Evolutionary conservation across 2,797 vertebrate species (phyloP).

Genomic region (Schizothorax lantsangensis): DNA sequence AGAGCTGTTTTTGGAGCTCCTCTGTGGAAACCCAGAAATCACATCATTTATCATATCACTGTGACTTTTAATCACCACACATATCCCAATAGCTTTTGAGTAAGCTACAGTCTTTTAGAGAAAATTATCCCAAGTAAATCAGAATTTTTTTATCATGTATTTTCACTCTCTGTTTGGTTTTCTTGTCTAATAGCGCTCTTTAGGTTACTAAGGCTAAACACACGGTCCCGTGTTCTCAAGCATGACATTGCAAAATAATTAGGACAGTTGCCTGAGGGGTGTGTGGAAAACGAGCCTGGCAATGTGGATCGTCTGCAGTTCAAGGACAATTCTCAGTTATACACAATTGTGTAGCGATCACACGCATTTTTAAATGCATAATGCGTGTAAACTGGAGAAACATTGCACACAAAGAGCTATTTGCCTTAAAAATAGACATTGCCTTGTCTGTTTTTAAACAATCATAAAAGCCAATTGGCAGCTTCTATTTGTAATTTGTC

Average conservation of each 20-base stretch:
- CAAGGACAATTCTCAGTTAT: conserved; percentile 61
- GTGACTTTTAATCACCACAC: conserved; percentile 35
- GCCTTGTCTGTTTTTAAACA: neutral
- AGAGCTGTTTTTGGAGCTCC: conserved; percentile 93
- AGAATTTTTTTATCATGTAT: neutral
- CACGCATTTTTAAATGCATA: conserved; percentile 36
- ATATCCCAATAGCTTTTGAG: conserved; percentile 17
- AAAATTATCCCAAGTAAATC: conserved; percentile 16
- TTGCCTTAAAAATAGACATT: neutral
- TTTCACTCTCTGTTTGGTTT: conserved; percentile 40
- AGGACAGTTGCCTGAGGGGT: conserved; percentile 79
- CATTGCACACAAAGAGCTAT: neutral
- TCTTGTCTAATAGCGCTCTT: conserved; percentile 63
- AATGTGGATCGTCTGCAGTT: conserved; percentile 54
- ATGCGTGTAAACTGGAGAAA: neutral
- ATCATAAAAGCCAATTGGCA: neutral
- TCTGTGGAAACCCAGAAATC: conserved; percentile 77
- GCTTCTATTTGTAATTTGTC: neutral
- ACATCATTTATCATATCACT: neutral
- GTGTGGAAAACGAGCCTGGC: conserved; percentile 48
- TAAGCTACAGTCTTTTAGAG: neutral
- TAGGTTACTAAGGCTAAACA: conserved; percentile 74
- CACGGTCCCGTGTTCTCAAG: conserved; percentile 80
- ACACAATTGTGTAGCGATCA: conserved; percentile 38
- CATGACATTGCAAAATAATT: conserved; percentile 82